These are phyloP conservation scores for Macrocentrus cingulum DNA, from an alignment of 1,140 invertebrate species.

Conservation along the genomic window DNA sequence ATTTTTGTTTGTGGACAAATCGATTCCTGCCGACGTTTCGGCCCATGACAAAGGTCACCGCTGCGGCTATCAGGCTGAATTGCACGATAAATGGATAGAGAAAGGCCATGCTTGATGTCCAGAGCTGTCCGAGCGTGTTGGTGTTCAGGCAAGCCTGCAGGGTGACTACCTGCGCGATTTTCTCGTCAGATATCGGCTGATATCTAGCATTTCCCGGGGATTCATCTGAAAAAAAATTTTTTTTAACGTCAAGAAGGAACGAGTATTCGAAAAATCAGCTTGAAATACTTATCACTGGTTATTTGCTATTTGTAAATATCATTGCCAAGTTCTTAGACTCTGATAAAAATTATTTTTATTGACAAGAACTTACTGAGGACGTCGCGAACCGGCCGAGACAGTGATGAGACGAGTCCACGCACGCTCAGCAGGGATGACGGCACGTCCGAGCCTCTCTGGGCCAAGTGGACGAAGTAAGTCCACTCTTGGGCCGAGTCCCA, in stretches of 20 bases:
- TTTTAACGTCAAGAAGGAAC: too few species aligned
- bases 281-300: too few species aligned
- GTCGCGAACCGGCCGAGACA: constrained; percentile 44
- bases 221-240: constrained; percentile 26
- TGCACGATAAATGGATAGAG: constrained; percentile 67
- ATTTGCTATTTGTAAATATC: too few species aligned
- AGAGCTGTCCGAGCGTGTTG: constrained; percentile 63
- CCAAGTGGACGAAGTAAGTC: constrained; percentile 60
- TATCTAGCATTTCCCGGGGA: constrained; percentile 18
- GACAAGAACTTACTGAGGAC: constrained; percentile 37
- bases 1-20: constrained; percentile 45
- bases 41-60: constrained; percentile 67
- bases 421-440: constrained; percentile 53
- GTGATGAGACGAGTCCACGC: constrained; percentile 53
- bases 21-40: constrained; percentile 60
- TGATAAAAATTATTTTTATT: too few species aligned
- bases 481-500: constrained; percentile 64
- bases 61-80: constrained; percentile 66
- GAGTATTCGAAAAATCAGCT: too few species aligned
- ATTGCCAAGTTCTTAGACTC: too few species aligned
- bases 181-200: constrained; percentile 51
- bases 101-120: constrained; percentile 66
- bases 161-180: constrained; percentile 60
- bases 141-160: constrained; percentile 64
- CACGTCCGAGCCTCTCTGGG: constrained; percentile 42